Evolutionary conservation across 1,140 invertebrate genomes (phyloP), one percentile per base, ranked within the genome.

Genomic region (Drosophila leontia): DNA sequence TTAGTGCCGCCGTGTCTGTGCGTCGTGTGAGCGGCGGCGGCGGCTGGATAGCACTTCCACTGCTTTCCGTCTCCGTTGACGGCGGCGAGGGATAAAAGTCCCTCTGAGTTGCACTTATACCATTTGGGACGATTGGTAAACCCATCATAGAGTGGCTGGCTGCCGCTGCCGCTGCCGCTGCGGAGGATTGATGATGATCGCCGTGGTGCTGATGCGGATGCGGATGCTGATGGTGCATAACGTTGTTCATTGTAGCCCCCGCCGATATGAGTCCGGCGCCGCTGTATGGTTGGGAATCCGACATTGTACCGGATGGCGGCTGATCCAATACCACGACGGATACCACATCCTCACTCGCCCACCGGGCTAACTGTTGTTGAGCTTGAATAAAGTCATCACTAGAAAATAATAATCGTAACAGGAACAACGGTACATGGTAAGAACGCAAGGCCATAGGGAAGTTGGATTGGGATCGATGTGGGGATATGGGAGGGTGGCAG

Each of bases 361-460:
- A 97, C 94, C 96, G 96, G 95, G 96, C 96, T 96, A 97, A 95
- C 95, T 96, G 96, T 96, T 96, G 96, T 96, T 97, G 96, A 96
- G 96, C 96, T 96, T 97, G 96, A 96, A 97, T 96, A 96, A 97
- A 97, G 95, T 97, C 96, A 96, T 97, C 96, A 96, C 96, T 97
- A 96, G 95, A 97, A 96, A 96, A 96, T 95, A 96, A 96, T 95
- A 96, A 95, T 92, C 91, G 86, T 93, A 93, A 92, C 83, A 92
- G 82, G 91, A 93, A 92, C 82, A 91, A 92, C 90, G 91, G 82
- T 83, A 91, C 79, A 93, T 86, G 92, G 86, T 90, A 92, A 92
- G 75, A 91, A 78, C 81, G 82, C 82, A 87, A 80, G 71, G 70
- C 74, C 75, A 75, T 56, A 23, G 45, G 59, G 72, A 82, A 63